phyloP scores from a whole-genome alignment of 2,113 vertebrate genomes.

The Saccopteryx bilineata region DNA sequence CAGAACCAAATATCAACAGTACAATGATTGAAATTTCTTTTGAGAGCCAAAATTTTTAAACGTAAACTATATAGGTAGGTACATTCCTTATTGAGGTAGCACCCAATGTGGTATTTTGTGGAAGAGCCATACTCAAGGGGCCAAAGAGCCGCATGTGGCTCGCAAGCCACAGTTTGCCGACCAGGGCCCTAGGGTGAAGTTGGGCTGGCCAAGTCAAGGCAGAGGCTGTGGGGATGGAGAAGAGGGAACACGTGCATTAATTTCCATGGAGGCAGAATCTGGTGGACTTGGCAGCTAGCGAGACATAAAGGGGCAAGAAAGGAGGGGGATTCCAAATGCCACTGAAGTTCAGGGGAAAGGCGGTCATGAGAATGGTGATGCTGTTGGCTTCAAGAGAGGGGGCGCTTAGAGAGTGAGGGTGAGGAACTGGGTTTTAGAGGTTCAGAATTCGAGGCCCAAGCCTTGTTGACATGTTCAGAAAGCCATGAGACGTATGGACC shows the following conservation, averaged over 20 bases:
- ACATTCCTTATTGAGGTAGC: too few relatives aligned
- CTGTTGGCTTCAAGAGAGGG: too few relatives aligned
- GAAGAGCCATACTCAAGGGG: too few relatives aligned
- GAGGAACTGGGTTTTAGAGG: not conserved
- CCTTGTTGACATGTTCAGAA: not conserved
- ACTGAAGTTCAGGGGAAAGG: not conserved
- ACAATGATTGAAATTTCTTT: too few relatives aligned
- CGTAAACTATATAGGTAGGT: too few relatives aligned
- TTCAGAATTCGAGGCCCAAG: not conserved
- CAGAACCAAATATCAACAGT: too few relatives aligned
- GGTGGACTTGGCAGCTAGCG: not conserved
- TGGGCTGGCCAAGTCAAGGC: not conserved
- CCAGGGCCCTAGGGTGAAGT: not conserved
- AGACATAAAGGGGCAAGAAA: not conserved
- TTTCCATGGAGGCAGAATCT: not conserved
- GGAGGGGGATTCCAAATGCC: not conserved
- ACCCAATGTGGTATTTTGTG: too few relatives aligned
- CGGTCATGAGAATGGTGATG: not conserved
- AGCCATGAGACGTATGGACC: not conserved
- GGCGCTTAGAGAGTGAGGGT: not conserved
- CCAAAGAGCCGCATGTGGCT: too few relatives aligned
- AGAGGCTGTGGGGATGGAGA: not conserved
- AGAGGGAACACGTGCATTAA: fast-evolving
- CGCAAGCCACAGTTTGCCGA: too few relatives aligned
- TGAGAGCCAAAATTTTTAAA: too few relatives aligned